These are phyloP conservation scores for Phrynocephalus forsythii DNA, from an alignment of 2,797 vertebrate species.

Conservation along the genomic window DNA sequence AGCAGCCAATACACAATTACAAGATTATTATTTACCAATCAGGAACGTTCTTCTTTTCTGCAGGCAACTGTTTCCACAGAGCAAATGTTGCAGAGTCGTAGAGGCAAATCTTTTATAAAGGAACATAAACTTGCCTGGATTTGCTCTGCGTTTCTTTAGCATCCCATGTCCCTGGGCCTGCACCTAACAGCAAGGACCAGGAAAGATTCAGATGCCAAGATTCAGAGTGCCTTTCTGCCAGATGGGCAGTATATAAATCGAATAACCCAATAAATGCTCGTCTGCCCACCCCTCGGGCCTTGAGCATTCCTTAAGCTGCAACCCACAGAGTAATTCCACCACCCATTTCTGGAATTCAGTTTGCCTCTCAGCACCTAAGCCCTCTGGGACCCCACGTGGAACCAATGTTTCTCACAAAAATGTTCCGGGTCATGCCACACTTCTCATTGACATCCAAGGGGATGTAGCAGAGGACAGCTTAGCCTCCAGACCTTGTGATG, in stretches of 20 bases:
- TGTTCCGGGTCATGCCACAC: no score
- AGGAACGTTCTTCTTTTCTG: background rate
- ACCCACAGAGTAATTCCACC: background rate
- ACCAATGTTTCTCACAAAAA: no score
- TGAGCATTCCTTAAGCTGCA: background rate
- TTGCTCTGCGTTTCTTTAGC: slow-evolving; percentile 68
- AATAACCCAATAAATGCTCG: no score
- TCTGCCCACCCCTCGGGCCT: background rate
- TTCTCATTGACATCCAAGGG: no score
- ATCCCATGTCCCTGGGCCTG: slow-evolving; percentile 54
- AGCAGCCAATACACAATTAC: background rate
- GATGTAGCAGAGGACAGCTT: no score
- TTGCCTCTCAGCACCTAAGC: no score
- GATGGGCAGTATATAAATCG: no score
- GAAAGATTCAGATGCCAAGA: slow-evolving; percentile 56
- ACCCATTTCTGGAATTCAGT: background rate
- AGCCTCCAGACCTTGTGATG: no score
- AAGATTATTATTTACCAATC: background rate
- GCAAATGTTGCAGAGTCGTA: slow-evolving; percentile 67
- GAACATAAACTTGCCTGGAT: slow-evolving; percentile 66
- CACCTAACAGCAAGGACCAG: slow-evolving; percentile 26
- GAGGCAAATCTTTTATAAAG: slow-evolving; percentile 61
- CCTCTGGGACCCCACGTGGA: no score
- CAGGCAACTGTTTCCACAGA: background rate
- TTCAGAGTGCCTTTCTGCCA: no score